Conservation (phyloP, 1,140 invertebrate species). For the Drosophila truncata region DNA sequence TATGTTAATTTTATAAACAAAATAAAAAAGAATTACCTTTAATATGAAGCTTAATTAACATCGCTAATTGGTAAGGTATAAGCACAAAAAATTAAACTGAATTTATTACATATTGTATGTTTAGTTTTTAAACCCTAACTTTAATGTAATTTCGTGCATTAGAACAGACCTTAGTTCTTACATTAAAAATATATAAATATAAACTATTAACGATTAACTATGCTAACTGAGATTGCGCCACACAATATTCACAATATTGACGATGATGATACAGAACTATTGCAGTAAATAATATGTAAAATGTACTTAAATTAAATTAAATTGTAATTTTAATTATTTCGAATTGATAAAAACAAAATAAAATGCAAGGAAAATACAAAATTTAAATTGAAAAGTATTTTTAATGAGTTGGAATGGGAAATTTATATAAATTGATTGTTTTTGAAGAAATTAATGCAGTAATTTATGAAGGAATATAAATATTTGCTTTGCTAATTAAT, state of each 20-base stretch:
- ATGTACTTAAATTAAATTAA: constrained; percentile 83
- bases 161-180: constrained; percentile 64
- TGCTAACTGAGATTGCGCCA: constrained; percentile 49
- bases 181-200: constrained; percentile 45
- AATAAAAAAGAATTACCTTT: constrained; percentile 12
- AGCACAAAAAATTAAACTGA: constrained; percentile 64
- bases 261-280: constrained; percentile 33
- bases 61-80: constrained; percentile 45
- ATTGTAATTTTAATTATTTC: constrained; percentile 84
- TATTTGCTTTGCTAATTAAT: background rate
- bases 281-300: constrained; percentile 77
- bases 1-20: constrained; percentile 69
- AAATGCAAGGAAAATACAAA: constrained; percentile 62
- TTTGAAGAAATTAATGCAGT: too few species aligned
- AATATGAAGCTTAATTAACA: constrained; percentile 38
- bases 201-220: constrained; percentile 51
- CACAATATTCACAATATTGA: constrained; percentile 53
- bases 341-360: constrained; percentile 75
- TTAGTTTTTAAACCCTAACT: constrained; percentile 66
- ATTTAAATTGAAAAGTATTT: constrained; percentile 7
- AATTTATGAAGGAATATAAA: background rate
- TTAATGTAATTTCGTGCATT: constrained; percentile 73
- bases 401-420: background rate
- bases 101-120: constrained; percentile 80
- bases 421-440: too few species aligned